These are phyloP conservation scores for Hippasteria phrygiana DNA, from an alignment of 53 echinoderm and acorn worm species.

Conservation along the genomic window DNA sequence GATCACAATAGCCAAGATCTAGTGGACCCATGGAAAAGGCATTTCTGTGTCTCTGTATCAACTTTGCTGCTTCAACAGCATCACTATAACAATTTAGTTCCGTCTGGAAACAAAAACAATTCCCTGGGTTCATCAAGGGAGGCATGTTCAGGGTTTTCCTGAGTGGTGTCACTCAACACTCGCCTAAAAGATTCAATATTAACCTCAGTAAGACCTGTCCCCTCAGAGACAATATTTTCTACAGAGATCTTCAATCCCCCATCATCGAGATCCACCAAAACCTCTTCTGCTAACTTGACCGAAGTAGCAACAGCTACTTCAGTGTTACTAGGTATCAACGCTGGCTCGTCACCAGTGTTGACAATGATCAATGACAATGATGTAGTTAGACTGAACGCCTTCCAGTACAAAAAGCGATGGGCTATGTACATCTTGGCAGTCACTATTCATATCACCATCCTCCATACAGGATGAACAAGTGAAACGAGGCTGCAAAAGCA, in stretches of 20 bases:
- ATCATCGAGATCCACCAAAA: not conserved
- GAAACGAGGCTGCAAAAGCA: not conserved
- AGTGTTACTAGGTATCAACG: not conserved
- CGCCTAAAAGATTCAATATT: not conserved
- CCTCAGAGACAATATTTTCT: not conserved
- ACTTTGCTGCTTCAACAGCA: conserved; percentile 14
- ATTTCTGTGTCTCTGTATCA: conserved; percentile 41
- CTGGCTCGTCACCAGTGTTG: not conserved
- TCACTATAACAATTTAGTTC: not conserved
- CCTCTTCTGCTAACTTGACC: not conserved
- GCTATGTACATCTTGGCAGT: not conserved
- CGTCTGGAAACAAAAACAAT: not conserved
- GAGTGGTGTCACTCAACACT: not conserved
- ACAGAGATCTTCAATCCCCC: not conserved
- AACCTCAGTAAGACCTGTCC: not conserved
- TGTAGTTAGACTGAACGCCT: not conserved
- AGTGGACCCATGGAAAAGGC: conserved; percentile 49
- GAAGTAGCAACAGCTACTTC: not conserved
- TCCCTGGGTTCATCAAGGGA: not conserved
- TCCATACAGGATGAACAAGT: not conserved
- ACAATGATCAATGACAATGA: not conserved
- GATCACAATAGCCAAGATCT: conserved; percentile 52
- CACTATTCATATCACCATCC: not conserved
- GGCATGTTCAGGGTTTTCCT: not conserved
- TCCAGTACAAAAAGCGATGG: not conserved